Conservation (phyloP, 2,797 vertebrate species). For the Diglossa cyanea region DNA sequence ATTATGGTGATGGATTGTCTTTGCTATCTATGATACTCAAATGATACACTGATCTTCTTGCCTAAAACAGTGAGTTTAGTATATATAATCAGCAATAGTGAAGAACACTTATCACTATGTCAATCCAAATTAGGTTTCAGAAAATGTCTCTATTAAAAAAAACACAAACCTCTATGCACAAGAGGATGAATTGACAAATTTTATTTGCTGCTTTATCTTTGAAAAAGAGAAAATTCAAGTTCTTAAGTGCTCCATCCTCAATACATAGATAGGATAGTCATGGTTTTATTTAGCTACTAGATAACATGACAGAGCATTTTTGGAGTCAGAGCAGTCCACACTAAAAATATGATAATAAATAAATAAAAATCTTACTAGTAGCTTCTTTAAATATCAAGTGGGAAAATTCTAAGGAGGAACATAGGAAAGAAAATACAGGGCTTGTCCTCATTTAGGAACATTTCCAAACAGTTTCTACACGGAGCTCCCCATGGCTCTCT, state of each 20-base stretch:
- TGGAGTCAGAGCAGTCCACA: background rate
- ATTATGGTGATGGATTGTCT: constrained; percentile 57
- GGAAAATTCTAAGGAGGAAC: background rate
- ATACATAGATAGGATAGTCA: background rate
- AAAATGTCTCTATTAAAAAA: background rate
- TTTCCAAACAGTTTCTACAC: background rate
- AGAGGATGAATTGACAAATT: background rate
- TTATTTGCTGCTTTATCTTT: background rate
- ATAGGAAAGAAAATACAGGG: background rate
- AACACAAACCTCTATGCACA: background rate
- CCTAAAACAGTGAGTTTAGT: constrained; percentile 25
- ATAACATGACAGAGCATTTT: background rate
- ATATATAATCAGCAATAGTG: constrained; percentile 17
- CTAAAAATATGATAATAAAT: background rate
- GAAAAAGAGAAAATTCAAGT: background rate
- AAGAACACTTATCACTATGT: background rate
- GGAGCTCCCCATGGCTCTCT: background rate
- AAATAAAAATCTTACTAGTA: background rate
- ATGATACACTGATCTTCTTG: constrained; percentile 38
- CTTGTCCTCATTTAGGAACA: background rate
- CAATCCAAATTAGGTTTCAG: constrained; percentile 11
- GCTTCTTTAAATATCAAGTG: background rate
- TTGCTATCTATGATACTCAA: constrained; percentile 1
- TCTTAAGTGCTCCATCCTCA: background rate
- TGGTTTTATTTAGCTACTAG: background rate